These are phyloP conservation scores for Saturnia japonica DNA, from an alignment of 2,888 invertebrate genomes.

Conservation along the genomic window DNA sequence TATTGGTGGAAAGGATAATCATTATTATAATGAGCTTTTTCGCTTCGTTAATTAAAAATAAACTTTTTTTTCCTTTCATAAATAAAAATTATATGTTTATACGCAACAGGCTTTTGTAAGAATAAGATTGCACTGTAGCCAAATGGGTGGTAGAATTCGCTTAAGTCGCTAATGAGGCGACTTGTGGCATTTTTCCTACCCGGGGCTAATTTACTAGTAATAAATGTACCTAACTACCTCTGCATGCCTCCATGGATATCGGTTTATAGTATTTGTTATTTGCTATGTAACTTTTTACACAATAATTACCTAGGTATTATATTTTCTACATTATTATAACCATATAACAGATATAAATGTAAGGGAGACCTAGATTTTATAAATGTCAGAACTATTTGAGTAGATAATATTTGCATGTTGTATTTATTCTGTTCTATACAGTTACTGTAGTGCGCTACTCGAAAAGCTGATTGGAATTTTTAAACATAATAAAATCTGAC, in stretches of 20 bases:
- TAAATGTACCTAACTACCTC: slow-evolving; percentile 74
- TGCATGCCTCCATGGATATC: slow-evolving; percentile 71
- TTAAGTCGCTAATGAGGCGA: background rate
- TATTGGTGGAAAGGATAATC: slow-evolving; percentile 52
- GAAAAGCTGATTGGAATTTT: slow-evolving; percentile 59
- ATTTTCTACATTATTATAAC: slow-evolving; percentile 66
- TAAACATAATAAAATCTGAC: slow-evolving; percentile 74
- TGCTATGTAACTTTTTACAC: slow-evolving; percentile 52
- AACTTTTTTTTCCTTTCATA: slow-evolving; percentile 25
- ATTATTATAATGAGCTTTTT: slow-evolving; percentile 40
- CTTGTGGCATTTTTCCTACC: background rate
- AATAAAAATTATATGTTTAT: slow-evolving; percentile 53
- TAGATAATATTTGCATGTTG: slow-evolving; percentile 56
- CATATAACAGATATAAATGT: slow-evolving; percentile 37
- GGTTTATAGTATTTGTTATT: slow-evolving; percentile 71
- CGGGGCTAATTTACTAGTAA: background rate
- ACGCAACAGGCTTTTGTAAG: slow-evolving; percentile 62
- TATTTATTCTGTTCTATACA: slow-evolving; percentile 51
- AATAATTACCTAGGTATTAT: slow-evolving; percentile 50
- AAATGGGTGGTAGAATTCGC: slow-evolving; percentile 2
- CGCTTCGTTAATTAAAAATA: slow-evolving; percentile 53
- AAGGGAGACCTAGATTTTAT: slow-evolving; percentile 47
- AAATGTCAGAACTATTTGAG: slow-evolving; percentile 25
- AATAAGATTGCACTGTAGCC: slow-evolving; percentile 5
- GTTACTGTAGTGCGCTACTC: slow-evolving; percentile 63